These are phyloP conservation scores for Pungitius pungitius DNA, from an alignment of 2,113 vertebrate species.

Conservation along the genomic window DNA sequence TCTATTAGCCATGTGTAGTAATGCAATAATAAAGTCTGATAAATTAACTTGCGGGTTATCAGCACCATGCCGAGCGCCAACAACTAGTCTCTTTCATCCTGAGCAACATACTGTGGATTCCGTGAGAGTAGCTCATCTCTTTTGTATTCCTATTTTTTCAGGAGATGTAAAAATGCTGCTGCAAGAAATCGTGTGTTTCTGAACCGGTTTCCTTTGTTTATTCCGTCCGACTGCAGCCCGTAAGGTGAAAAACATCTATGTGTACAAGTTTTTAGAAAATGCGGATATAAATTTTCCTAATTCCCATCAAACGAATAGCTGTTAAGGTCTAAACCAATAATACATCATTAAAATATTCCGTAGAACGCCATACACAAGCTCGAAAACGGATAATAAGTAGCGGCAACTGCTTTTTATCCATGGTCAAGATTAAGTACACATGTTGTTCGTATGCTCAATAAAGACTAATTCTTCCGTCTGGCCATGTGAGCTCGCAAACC, in stretches of 20 bases:
- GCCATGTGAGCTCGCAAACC: not conserved
- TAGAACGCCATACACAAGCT: not conserved
- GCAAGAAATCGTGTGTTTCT: not conserved
- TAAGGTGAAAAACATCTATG: not conserved
- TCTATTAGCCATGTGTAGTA: not conserved
- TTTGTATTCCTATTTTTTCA: not conserved
- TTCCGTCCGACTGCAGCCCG: not conserved
- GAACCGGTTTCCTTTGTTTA: not conserved
- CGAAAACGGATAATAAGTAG: not conserved
- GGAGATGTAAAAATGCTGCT: not conserved
- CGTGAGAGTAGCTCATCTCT: no score
- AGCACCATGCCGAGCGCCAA: conserved; percentile 1
- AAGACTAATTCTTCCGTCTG: not conserved
- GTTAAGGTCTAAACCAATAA: not conserved
- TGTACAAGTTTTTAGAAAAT: not conserved
- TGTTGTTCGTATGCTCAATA: not conserved
- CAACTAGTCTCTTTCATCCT: not conserved
- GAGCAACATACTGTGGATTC: not conserved
- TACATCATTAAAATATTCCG: not conserved
- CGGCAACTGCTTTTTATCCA: not conserved
- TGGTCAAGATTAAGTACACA: not conserved
- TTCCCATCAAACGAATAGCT: not conserved
- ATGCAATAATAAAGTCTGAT: not conserved
- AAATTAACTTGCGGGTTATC: not conserved
- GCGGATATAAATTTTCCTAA: not conserved